Evolutionary conservation across 2,797 vertebrate species (phyloP), one percentile per base, ranked within the genome.

Genomic region (Salarias fasciatus): DNA sequence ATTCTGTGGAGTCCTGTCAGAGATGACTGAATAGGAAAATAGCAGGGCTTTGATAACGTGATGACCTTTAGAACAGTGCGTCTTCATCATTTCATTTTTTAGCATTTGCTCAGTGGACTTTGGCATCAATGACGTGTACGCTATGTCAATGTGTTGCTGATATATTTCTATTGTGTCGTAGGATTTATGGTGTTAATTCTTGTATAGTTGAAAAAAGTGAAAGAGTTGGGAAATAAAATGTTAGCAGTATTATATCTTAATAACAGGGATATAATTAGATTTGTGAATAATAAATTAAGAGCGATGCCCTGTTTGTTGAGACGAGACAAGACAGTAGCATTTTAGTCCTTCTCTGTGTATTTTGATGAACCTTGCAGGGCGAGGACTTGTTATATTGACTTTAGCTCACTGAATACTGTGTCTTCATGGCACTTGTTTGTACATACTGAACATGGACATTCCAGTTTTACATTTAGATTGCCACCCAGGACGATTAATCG

Each of bases 301-400:
- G 49, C 31, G 3, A 7, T 36, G 52, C 63, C 51, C 53, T 65
- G 65, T 75, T 77, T 35, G 67, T 54, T 29, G 63, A 81, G 45
- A 66, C 14, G 44, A 74, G 52, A 64, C 24, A 35, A 77, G 15
- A 41, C 14, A 30, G 49, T 75, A 64, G 53, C 47, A 58, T 86
- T 73, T 72, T 56, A n/a, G 47, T 74, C 37, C 31, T 63, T 77
- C 41, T 72, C 14, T 69, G 49, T 85, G 68, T 81, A 72, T 80
- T 86, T 76, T 74, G 55, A 61, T 79, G 82, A 75, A 50, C 87
- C 92, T 93, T 94, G 93, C 92, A 86, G 92, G 88, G 86, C 89
- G 89, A 92, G 91, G 90, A 84, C 63, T 47, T 72, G 24, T 51
- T 69, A 42, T 79, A 70, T 75, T 85, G 60, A 89, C 79, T 63